Conservation (phyloP, 1,140 invertebrate genomes). For the Cephus cinctus region DNA sequence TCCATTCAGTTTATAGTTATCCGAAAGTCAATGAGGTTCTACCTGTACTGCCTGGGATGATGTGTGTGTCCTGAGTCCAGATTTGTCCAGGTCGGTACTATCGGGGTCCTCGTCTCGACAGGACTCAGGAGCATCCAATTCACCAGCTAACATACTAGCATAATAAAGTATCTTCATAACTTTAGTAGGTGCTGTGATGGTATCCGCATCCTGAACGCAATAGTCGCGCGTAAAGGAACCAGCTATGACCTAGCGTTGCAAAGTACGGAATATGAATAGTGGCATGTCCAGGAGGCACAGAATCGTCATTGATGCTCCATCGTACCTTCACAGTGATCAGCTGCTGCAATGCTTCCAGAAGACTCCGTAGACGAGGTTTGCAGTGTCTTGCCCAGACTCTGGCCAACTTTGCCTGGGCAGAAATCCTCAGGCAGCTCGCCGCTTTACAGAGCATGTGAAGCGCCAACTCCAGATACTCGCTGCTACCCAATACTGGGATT, state of each 20-base stretch:
- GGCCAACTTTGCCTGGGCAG: constrained; percentile 79
- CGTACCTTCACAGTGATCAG: constrained; percentile 71
- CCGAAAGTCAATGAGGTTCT: background rate
- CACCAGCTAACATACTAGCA: constrained; percentile 83
- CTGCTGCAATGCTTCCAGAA: constrained; percentile 83
- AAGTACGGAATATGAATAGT: background rate
- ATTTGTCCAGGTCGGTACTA: constrained; percentile 37
- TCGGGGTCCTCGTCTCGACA: constrained; percentile 58
- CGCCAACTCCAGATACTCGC: constrained; percentile 80
- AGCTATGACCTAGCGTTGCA: constrained; percentile 64
- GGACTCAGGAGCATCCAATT: constrained; percentile 66
- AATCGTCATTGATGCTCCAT: no score
- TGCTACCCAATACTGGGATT: constrained; percentile 76
- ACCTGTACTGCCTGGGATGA: constrained; percentile 28
- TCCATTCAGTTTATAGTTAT: no score
- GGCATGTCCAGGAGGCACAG: background rate
- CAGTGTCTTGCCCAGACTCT: constrained; percentile 75
- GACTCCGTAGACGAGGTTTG: constrained; percentile 66
- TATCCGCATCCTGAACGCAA: constrained; percentile 79
- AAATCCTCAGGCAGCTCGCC: constrained; percentile 68
- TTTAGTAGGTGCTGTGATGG: constrained; percentile 79
- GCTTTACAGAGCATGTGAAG: constrained; percentile 81
- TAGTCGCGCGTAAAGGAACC: constrained; percentile 72
- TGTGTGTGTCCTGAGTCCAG: constrained; percentile 15
- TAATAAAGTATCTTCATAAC: constrained; percentile 89